phyloP scores from a whole-genome alignment of 53 echinoderm and acorn worm genomes.

The Luidia sarsii region DNA sequence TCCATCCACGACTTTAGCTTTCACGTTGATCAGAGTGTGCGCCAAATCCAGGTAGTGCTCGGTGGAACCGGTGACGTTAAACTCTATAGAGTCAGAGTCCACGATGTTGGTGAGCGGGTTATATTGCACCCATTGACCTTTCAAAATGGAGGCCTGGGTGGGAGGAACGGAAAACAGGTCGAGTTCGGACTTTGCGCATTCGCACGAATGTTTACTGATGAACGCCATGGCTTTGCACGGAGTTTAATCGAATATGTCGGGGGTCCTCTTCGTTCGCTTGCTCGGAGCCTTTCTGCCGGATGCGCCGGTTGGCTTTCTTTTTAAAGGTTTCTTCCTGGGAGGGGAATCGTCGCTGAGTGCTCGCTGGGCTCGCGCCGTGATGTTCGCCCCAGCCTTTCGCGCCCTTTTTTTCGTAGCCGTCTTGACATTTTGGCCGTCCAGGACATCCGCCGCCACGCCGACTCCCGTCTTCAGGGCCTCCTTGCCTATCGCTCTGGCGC shows the following conservation, averaged over 20 bases:
- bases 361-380: neutral
- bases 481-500: constrained; percentile 20
- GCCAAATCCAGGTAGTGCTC: constrained; percentile 70
- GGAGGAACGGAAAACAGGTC: constrained; percentile 52
- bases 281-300: constrained; percentile 5
- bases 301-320: neutral
- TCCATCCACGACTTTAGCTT: constrained; percentile 55
- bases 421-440: constrained; percentile 1
- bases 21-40: constrained; percentile 63
- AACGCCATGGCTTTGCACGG: constrained; percentile 31
- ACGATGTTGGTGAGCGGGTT: constrained; percentile 38
- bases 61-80: constrained; percentile 48
- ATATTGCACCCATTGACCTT: constrained; percentile 50
- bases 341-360: neutral
- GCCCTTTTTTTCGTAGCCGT: neutral
- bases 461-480: constrained; percentile 34
- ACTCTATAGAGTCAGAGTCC: constrained; percentile 64
- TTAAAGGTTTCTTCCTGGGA: neutral
- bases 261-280: constrained; percentile 35
- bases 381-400: neutral
- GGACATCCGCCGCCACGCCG: constrained; percentile 22
- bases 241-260: constrained; percentile 30
- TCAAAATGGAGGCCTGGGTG: constrained; percentile 35
- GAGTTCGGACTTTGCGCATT: constrained; percentile 42
- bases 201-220: constrained; percentile 45